Conservation (phyloP, 1,140 invertebrate species). For the Choristoneura fumiferana region DNA sequence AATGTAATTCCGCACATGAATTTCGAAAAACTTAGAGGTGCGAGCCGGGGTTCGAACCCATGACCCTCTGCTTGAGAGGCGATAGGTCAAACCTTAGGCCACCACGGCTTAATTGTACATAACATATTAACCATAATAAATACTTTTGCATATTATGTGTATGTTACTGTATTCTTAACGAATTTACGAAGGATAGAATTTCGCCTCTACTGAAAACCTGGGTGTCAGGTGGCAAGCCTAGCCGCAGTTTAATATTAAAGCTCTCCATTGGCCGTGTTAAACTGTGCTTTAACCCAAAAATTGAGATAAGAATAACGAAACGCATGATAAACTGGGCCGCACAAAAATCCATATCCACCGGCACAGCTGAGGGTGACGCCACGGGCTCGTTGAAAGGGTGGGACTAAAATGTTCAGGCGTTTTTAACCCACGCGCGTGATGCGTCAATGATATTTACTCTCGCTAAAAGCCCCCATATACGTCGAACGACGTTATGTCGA, state of each 20-base stretch:
- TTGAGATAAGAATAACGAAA: constrained; percentile 2
- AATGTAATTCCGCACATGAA: too few relatives aligned
- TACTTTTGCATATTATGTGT: too few relatives aligned
- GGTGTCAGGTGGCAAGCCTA: too few relatives aligned
- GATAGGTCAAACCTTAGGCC: too few relatives aligned
- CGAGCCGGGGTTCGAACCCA: too few relatives aligned
- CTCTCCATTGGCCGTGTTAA: background rate
- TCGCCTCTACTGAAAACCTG: background rate
- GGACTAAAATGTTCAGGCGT: constrained; percentile 27
- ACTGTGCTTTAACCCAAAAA: background rate
- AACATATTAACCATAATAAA: too few relatives aligned
- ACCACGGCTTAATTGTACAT: too few relatives aligned
- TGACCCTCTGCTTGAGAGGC: too few relatives aligned
- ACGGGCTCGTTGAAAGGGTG: constrained; percentile 16
- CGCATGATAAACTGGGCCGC: background rate
- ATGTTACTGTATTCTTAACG: too few relatives aligned
- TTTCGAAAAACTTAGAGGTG: too few relatives aligned
- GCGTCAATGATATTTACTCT: constrained; percentile 27
- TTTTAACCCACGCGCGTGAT: constrained; percentile 29
- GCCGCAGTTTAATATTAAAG: background rate
- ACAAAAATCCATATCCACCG: background rate
- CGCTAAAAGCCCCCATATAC: constrained; percentile 30
- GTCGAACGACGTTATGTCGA: constrained; percentile 15
- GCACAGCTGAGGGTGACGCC: background rate
- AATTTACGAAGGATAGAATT: too few relatives aligned